phyloP scores from a whole-genome alignment of 1,140 invertebrate genomes.

The Drosophila rhopaloa region DNA sequence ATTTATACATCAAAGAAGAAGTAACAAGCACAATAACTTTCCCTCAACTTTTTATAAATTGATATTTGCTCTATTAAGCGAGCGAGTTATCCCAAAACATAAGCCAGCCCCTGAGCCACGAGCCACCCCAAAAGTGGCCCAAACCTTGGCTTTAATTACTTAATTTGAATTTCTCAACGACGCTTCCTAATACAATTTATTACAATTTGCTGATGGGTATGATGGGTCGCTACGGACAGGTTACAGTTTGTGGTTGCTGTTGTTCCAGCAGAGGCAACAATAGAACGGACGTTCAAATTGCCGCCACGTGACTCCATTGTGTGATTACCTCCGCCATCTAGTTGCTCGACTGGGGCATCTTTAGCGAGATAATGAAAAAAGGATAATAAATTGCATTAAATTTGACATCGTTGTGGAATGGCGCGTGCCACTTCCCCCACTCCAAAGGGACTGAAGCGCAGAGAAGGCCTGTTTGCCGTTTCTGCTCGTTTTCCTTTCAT shows the following conservation, averaged over 20 bases:
- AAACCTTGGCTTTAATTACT: constrained; percentile 68
- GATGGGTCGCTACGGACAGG: constrained; percentile 20
- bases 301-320: constrained; percentile 80
- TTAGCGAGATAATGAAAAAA: constrained; percentile 80
- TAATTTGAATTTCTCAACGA: constrained; percentile 75
- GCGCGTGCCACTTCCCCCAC: constrained; percentile 40
- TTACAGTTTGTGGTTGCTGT: constrained; percentile 60
- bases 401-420: constrained; percentile 64
- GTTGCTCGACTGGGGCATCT: constrained; percentile 38
- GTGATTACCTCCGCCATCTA: constrained; percentile 56
- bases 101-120: constrained; percentile 5
- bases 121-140: constrained; percentile 9
- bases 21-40: constrained; percentile 11
- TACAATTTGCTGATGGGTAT: constrained; percentile 56
- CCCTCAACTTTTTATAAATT: constrained; percentile 22
- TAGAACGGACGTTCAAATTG: constrained; percentile 77
- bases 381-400: constrained; percentile 84
- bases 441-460: background rate
- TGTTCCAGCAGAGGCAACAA: constrained; percentile 55
- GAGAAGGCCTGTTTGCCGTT: constrained; percentile 38
- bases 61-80: constrained; percentile 48
- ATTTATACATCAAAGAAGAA: constrained; percentile 41
- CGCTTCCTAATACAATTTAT: constrained; percentile 75
- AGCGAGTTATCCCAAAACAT: constrained; percentile 9
- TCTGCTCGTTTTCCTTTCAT: constrained; percentile 64